Conservation (phyloP, 2,113 vertebrate genomes). For the Gymnogyps californianus region DNA sequence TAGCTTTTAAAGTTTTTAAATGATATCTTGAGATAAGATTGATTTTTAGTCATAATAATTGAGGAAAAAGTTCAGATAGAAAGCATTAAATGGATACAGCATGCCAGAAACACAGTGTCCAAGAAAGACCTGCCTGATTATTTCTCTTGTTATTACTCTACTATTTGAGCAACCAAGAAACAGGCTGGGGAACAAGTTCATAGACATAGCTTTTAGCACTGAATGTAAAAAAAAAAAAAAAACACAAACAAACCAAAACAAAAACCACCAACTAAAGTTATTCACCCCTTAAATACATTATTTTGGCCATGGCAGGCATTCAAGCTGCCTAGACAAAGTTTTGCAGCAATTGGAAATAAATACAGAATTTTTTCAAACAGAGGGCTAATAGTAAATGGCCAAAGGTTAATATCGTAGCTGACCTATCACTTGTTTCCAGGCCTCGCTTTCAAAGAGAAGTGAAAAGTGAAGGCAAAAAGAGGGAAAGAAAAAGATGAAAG, state of each 20-base stretch:
- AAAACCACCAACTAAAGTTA: not conserved
- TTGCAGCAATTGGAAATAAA: not conserved
- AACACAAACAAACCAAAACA: not conserved
- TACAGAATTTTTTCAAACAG: not conserved
- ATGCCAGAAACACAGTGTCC: not conserved
- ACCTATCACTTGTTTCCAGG: not conserved
- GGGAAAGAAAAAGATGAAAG: no score
- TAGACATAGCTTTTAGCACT: not conserved
- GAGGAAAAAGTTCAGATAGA: not conserved
- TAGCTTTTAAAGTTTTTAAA: not conserved
- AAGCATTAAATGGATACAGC: not conserved
- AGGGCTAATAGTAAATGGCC: not conserved
- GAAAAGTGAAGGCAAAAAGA: not conserved
- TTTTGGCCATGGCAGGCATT: not conserved
- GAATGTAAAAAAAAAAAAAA: not conserved
- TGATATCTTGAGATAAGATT: not conserved
- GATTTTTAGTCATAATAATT: not conserved
- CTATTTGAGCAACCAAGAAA: not conserved
- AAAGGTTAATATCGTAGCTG: not conserved
- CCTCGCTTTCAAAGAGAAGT: not conserved
- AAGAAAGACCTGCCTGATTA: not conserved
- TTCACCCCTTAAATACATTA: not conserved
- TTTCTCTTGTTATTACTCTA: not conserved
- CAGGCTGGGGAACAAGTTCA: not conserved
- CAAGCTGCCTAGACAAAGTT: not conserved